Evolutionary conservation across 1,140 invertebrate species (phyloP).

Genomic region (Drosophila bipectinata): DNA sequence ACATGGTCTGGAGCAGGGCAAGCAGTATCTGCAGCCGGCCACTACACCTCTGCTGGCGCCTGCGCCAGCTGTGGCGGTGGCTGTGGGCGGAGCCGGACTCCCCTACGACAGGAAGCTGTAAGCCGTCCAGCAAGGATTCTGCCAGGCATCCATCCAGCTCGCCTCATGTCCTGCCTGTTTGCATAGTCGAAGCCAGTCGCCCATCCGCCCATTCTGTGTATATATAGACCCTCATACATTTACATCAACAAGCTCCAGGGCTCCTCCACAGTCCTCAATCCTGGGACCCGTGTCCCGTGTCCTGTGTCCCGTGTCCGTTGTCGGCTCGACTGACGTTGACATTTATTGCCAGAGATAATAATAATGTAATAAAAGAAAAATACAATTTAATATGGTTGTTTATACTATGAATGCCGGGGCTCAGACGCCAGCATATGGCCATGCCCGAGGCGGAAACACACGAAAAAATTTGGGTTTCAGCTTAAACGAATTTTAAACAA

Average conservation of each 20-base stretch:
- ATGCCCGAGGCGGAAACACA: constrained; percentile 22
- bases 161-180: constrained; percentile 46
- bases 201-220: constrained; percentile 37
- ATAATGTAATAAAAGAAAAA: constrained; percentile 82
- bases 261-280: constrained; percentile 27
- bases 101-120: constrained; percentile 72
- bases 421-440: constrained; percentile 38
- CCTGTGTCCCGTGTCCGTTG: constrained; percentile 60
- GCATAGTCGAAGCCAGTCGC: constrained; percentile 35
- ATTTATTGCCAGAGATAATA: constrained; percentile 83
- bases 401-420: constrained; percentile 63
- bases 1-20: constrained; percentile 39
- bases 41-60: constrained; percentile 31
- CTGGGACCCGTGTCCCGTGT: constrained; percentile 18
- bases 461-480: constrained; percentile 7
- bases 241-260: constrained; percentile 40
- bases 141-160: constrained; percentile 45
- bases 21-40: constrained; percentile 59
- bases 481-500: background rate
- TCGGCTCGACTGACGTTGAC: constrained; percentile 78
- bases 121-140: constrained; percentile 12
- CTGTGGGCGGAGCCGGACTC: constrained; percentile 41
- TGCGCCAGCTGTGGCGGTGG: constrained; percentile 8
- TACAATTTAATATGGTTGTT: constrained; percentile 83
- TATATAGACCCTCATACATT: constrained; percentile 42